A percentile compares a stretch with the other conserved stretches of the same genome.
Conservation (phyloP, 2,797 vertebrate species). For the Enteromius paludinosus region DNA sequence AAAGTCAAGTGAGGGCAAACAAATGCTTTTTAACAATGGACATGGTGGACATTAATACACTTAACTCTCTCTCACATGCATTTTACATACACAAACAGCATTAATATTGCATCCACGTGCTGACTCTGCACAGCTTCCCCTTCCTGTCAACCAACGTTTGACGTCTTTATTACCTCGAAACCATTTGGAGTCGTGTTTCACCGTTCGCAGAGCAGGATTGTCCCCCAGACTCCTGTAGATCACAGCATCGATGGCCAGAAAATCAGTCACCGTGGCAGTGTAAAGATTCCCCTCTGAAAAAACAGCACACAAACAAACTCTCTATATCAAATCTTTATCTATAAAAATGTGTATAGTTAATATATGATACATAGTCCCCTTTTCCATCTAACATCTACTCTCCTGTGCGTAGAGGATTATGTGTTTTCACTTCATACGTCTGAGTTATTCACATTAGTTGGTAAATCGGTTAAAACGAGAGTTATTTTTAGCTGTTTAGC, state of each 20-base stretch:
- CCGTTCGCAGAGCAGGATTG: conserved; percentile 89
- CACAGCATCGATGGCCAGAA: conserved; percentile 94
- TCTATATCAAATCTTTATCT: conserved; percentile 30
- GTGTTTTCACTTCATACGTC: not conserved
- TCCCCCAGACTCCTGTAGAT: conserved; percentile 96
- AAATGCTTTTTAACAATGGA: conserved; percentile 3
- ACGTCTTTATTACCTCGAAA: conserved; percentile 85
- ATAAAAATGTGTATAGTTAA: no score
- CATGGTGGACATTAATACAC: conserved; percentile 4
- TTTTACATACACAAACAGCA: conserved; percentile 50
- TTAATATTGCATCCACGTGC: conserved; percentile 25
- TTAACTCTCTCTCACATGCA: conserved; percentile 29
- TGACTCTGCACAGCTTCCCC: conserved; percentile 10
- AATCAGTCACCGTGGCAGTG: conserved; percentile 95
- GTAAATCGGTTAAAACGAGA: conserved; percentile 8
- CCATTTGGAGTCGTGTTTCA: conserved; percentile 98
- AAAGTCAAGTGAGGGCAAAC: not conserved
- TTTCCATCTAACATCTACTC: not conserved
- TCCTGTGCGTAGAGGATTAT: not conserved
- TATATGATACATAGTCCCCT: not conserved
- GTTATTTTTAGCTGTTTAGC: conserved; percentile 1
- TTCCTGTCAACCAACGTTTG: not conserved
- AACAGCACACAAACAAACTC: conserved; percentile 54
- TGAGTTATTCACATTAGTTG: conserved; percentile 2
- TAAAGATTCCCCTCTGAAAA: conserved; percentile 91